These are phyloP conservation scores for Flexamia atlantica DNA, from an alignment of 2,888 invertebrate genomes.

Conservation along the genomic window DNA sequence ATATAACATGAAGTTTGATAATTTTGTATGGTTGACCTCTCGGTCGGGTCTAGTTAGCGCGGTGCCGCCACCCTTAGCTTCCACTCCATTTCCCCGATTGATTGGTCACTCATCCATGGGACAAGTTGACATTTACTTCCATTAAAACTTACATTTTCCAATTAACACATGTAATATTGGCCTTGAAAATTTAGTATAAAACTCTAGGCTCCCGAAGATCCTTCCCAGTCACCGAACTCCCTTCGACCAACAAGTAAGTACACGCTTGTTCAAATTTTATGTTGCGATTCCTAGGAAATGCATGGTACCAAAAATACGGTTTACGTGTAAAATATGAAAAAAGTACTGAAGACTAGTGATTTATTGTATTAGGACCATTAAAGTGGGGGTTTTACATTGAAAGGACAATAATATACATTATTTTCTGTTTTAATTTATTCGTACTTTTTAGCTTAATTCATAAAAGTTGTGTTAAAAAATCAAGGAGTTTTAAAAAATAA, in stretches of 20 bases:
- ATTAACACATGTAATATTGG: slow-evolving; percentile 28
- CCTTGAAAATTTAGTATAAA: background rate
- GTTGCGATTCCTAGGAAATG: too few relatives aligned
- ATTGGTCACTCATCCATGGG: background rate
- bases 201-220: background rate
- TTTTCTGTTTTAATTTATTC: too few relatives aligned
- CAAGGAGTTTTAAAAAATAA: too few relatives aligned
- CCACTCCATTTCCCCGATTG: slow-evolving; percentile 10
- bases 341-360: too few relatives aligned
- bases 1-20: background rate
- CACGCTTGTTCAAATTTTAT: background rate
- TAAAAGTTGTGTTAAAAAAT: too few relatives aligned
- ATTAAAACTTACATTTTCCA: slow-evolving; percentile 48
- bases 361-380: too few relatives aligned
- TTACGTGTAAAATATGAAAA: too few relatives aligned
- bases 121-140: slow-evolving; percentile 18
- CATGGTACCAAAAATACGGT: too few relatives aligned
- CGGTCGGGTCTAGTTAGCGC: slow-evolving; percentile 7
- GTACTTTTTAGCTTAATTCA: too few relatives aligned
- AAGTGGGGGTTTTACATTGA: too few relatives aligned
- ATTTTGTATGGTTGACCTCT: background rate
- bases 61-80: slow-evolving; percentile 1
- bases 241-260: slow-evolving; percentile 12
- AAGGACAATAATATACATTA: too few relatives aligned
- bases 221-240: slow-evolving; percentile 27